Conservation (phyloP, 2,888 invertebrate species). For the Xestobium rufovillosum region DNA sequence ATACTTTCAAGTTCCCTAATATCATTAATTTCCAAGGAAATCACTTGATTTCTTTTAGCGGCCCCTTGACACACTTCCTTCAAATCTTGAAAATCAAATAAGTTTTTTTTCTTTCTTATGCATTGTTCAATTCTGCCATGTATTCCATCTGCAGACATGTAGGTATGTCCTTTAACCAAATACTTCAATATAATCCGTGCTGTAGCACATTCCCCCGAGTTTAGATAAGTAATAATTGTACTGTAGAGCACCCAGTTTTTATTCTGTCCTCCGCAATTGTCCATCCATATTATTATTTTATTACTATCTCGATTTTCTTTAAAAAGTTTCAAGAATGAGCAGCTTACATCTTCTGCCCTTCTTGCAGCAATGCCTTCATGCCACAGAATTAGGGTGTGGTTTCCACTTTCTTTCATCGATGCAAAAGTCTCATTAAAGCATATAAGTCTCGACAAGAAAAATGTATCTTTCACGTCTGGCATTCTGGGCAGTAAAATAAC, state of each 20-base stretch:
- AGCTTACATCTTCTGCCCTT: background rate
- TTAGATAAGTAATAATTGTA: conserved; percentile 3
- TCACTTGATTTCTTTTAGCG: conserved; percentile 1
- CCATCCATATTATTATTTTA: conserved; percentile 5
- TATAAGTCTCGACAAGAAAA: conserved; percentile 4
- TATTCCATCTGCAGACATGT: conserved; percentile 12
- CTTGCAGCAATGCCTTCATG: conserved; percentile 3
- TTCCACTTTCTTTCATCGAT: conserved; percentile 1
- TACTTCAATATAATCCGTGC: background rate
- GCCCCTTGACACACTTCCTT: background rate
- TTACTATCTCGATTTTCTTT: background rate
- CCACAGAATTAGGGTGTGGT: conserved; percentile 2
- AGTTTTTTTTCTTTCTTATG: conserved; percentile 3
- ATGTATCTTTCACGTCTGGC: conserved; percentile 3
- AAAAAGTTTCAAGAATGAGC: conserved; percentile 1
- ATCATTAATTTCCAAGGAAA: background rate
- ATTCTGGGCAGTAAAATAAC: conserved; percentile 3
- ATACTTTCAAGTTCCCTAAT: background rate
- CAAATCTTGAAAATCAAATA: conserved; percentile 2
- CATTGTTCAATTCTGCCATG: conserved; percentile 14
- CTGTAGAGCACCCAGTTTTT: conserved; percentile 1
- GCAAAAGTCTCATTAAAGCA: conserved; percentile 3
- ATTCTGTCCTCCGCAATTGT: conserved; percentile 5
- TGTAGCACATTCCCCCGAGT: background rate
- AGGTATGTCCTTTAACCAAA: conserved; percentile 14